Percentiles rank a stretch among this genome's conserved stretches.
These are phyloP conservation scores for Centropristis striata DNA, from an alignment of 2,113 vertebrate genomes.

Conservation along the genomic window DNA sequence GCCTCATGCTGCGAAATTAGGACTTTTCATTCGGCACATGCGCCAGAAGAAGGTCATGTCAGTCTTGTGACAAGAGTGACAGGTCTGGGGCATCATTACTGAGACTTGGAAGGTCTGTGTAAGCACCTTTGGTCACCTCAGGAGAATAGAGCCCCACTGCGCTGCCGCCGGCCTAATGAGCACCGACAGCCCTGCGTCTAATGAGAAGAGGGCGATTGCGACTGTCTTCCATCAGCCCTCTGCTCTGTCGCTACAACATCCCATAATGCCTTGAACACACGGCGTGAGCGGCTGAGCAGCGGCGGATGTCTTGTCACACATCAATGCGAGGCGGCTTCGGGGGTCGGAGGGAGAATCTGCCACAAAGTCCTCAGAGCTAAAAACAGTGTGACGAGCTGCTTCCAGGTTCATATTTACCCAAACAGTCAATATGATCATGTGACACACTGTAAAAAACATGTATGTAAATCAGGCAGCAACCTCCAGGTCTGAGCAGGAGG, in stretches of 20 bases:
- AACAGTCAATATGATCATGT: neutral
- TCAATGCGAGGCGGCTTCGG: slow-evolving; percentile 6
- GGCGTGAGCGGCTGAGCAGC: slow-evolving; percentile 39
- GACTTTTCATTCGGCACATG: slow-evolving; percentile 6
- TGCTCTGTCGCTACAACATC: slow-evolving; percentile 53
- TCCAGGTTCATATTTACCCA: slow-evolving; percentile 1
- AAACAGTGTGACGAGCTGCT: slow-evolving; percentile 17
- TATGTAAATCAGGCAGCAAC: no score
- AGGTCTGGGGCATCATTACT: slow-evolving; percentile 78
- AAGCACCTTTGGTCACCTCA: slow-evolving; percentile 81
- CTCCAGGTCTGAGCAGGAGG: no score
- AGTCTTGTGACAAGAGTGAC: slow-evolving; percentile 74
- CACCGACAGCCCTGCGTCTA: slow-evolving; percentile 66
- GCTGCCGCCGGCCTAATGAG: slow-evolving; percentile 75
- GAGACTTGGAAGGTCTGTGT: slow-evolving; percentile 70
- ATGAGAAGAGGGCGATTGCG: slow-evolving; percentile 69
- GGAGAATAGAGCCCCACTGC: slow-evolving; percentile 68
- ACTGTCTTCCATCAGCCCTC: slow-evolving; percentile 70
- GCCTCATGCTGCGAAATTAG: slow-evolving; percentile 55
- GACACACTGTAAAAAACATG: slow-evolving; percentile 4
- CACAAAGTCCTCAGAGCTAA: slow-evolving; percentile 35
- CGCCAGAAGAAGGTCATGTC: slow-evolving; percentile 74
- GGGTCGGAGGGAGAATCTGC: neutral
- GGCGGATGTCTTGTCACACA: slow-evolving; percentile 53
- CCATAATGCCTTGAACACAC: slow-evolving; percentile 64